Evolutionary conservation across 2,797 vertebrate genomes (phyloP), one percentile per base, ranked within the genome.

Genomic region (Acanthurus tractus): DNA sequence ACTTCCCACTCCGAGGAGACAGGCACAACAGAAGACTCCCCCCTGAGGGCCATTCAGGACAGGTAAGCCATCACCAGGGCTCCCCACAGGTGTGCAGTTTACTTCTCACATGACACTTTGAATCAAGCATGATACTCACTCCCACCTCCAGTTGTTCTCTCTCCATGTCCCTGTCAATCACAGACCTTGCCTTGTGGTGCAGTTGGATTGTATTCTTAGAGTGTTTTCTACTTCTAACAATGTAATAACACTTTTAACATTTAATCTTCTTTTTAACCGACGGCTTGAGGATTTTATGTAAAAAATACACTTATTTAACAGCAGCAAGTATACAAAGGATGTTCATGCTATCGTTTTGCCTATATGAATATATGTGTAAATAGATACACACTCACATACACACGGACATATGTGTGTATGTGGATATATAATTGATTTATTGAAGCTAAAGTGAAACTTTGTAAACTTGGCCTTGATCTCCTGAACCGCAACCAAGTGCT

Each of bases 51-150:
- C 86, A 78, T 89, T 87, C 86, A 83, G 87, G 74, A 89, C 89
- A 93, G 92, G 92, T 93, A 92, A 93, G 92, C 25, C 77, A 79
- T 81, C 63, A 67, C 69, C n/a, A 10, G 18, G 62, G 61, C 56
- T 79, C 81, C 81, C 80, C 76, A 66, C 62, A 88, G 83, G 84
- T 87, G 84, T 78, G 74, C 69, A 76, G 70, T 85, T 49, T 44
- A 20, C 7, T 50, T 76, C 48, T 70, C 56, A 71, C 10, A 14
- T 63, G 59, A 66, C 70, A 70, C 74, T 85, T 73, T 73, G 53
- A 78, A 52, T 68, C 77, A 66, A 75, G 68, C 75, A n/a, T 77
- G 80, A 40, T 59, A 76, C 70, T 58, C 40, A 34, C 49, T 8
- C 29, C 54, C 72, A 56, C 70, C 56, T 23, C 10, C 45, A 17